A percentile compares a stretch with the other conserved stretches of the same genome.
Evolutionary conservation across 2,888 invertebrate species (phyloP).

Genomic region (Campoletis raptor): DNA sequence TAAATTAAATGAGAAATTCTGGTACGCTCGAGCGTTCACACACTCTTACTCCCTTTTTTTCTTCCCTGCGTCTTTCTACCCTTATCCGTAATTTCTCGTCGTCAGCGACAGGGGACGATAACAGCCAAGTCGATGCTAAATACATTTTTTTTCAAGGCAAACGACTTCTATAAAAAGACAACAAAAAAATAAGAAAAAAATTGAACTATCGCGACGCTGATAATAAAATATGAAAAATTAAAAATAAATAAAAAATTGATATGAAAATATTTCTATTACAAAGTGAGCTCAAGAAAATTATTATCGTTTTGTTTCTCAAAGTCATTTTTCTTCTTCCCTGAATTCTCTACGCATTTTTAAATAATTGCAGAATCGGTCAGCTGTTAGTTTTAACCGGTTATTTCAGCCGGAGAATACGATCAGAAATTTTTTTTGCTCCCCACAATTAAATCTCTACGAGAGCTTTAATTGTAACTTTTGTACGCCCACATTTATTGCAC

Average conservation of each 20-base stretch:
- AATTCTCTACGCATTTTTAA: neutral
- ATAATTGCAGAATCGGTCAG: neutral
- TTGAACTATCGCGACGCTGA: neutral
- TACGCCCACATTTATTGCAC: conserved; percentile 36
- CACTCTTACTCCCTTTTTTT: conserved; percentile 26
- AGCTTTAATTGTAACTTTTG: conserved; percentile 63
- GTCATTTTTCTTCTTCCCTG: neutral
- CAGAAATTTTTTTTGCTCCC: neutral
- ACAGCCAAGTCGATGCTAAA: conserved; percentile 1
- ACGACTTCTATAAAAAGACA: neutral
- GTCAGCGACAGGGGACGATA: conserved; percentile 8
- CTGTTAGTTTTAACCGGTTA: neutral
- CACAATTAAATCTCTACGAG: neutral
- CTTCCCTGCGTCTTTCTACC: neutral
- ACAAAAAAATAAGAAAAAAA: neutral
- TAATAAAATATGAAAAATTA: neutral
- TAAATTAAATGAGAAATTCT: conserved; percentile 66
- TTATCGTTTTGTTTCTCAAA: neutral
- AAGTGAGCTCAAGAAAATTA: neutral
- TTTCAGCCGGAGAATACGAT: neutral
- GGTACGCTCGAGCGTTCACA: conserved; percentile 31
- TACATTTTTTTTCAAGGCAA: conserved; percentile 1
- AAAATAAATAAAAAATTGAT: neutral
- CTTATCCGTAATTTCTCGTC: conserved; percentile 32
- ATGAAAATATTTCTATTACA: neutral